phyloP scores from a whole-genome alignment of 2,113 vertebrate genomes.

The Osmerus mordax region DNA sequence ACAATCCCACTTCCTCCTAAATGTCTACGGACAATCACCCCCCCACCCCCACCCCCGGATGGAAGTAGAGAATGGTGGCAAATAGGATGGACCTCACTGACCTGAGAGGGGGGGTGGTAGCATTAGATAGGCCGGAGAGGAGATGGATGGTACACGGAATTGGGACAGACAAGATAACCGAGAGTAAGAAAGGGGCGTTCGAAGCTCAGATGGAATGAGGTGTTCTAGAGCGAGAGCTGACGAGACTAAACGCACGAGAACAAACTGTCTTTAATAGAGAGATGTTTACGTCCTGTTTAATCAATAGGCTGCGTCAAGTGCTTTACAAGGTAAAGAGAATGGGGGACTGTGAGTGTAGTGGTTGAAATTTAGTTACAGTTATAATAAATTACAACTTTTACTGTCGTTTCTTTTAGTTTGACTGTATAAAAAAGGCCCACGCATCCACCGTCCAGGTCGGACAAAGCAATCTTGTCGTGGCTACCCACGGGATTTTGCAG shows the following conservation, averaged over 20 bases:
- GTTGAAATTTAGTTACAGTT: no score
- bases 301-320: no score
- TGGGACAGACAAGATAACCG: background rate
- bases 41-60: background rate
- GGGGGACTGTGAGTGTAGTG: no score
- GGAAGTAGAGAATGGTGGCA: background rate
- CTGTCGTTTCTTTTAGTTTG: conserved; percentile 62
- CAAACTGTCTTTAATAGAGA: no score
- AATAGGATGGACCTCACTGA: background rate
- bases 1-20: no score
- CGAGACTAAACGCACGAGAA: no score
- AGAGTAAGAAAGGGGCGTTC: no score
- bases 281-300: no score
- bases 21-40: no score
- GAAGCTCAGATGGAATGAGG: background rate
- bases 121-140: background rate
- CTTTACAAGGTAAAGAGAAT: no score
- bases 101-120: background rate
- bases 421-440: conserved; percentile 67
- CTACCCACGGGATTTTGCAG: conserved; percentile 46
- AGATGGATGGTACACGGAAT: background rate
- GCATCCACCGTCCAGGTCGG: conserved; percentile 51
- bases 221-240: background rate
- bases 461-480: conserved; percentile 66
- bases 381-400: conserved; percentile 11